These are phyloP conservation scores for Mechanitis messenoides DNA, from an alignment of 2,888 invertebrate species.

Conservation along the genomic window DNA sequence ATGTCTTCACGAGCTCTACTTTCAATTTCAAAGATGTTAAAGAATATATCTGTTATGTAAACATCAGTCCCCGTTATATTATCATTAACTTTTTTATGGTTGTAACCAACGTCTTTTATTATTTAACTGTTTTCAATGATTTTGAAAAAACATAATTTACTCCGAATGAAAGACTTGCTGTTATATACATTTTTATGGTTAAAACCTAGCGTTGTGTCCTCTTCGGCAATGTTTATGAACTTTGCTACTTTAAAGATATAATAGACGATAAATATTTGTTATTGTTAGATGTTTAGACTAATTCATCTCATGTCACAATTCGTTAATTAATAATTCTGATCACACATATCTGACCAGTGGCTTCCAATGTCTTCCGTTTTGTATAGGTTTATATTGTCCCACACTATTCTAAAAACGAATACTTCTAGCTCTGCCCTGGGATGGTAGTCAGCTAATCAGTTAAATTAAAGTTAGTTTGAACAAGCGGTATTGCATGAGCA, in stretches of 20 bases:
- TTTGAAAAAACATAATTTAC: conserved; percentile 41
- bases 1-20: conserved; percentile 43
- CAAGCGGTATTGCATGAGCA: neutral
- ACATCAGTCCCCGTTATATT: conserved; percentile 50
- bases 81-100: neutral
- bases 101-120: neutral
- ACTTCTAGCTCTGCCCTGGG: conserved; percentile 43
- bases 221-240: no score
- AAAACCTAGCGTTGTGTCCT: conserved; percentile 7
- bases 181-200: conserved; percentile 13
- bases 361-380: conserved; percentile 31
- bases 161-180: conserved; percentile 42
- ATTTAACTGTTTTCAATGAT: conserved; percentile 35
- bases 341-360: conserved; percentile 33
- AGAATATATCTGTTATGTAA: conserved; percentile 48
- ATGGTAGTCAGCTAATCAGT: conserved; percentile 18
- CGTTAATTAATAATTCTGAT: conserved; percentile 21
- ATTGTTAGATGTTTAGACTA: no score
- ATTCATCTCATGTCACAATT: no score
- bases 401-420: conserved; percentile 50
- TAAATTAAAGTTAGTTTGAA: neutral
- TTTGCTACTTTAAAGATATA: no score
- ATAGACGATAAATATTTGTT: no score
- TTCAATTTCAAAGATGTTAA: conserved; percentile 50
- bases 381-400: conserved; percentile 44